Base-by-base conservation (phyloP, 92 coral and sea anemone species). In the Blastomussa wellsi region DNA sequence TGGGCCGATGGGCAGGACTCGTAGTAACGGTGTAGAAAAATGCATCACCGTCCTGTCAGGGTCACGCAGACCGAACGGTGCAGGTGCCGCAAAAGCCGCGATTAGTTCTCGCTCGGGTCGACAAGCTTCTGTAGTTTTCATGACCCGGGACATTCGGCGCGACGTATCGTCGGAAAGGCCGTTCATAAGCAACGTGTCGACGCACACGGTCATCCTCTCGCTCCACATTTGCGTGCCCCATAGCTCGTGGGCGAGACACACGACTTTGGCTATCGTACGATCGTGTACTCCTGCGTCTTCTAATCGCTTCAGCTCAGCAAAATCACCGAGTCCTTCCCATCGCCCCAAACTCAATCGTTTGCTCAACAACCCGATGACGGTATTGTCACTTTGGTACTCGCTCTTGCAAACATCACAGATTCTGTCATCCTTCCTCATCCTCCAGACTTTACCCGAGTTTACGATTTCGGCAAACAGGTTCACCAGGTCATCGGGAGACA, bases 201-300 rank as follows among this genome's bases (percentile, higher is more conserved):
- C 79, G 39, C 2, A 20, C 4, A 75, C 79, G 37, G 79, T 28
- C 39, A 75, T 48, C 19, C 79, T 75, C 59, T 4, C 44, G 3
- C 33, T 4, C 67, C 32, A 17, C 4, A 76, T 31, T 38, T 19
- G 44, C 52, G 82, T 79, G 36, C 37, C 59, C 72, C 83, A 60
- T 15, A 79, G 20, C 51, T 79, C 83, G 41, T 79, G 83, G 17
- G 70, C 68, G 11, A 78, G 9, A 37, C 82, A 59, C 57, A 44
- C 53, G 37, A 33, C 73, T 2, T 0, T 7, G 36, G 72, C 53
- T 51, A 79, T 38, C 17, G 1, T 10, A 10, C 48, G 3, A 37
- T 78, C 82, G 38, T 38, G 20, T 44, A 57, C 47, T 19, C 33
- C 0, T 6, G 42, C 71, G 36, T 78, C 71, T 19, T 52, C 1